A percentile compares a stretch with the other conserved stretches of the same genome.
phyloP scores from a whole-genome alignment of 1,140 invertebrate species.

The Sminthurinus signatus region DNA sequence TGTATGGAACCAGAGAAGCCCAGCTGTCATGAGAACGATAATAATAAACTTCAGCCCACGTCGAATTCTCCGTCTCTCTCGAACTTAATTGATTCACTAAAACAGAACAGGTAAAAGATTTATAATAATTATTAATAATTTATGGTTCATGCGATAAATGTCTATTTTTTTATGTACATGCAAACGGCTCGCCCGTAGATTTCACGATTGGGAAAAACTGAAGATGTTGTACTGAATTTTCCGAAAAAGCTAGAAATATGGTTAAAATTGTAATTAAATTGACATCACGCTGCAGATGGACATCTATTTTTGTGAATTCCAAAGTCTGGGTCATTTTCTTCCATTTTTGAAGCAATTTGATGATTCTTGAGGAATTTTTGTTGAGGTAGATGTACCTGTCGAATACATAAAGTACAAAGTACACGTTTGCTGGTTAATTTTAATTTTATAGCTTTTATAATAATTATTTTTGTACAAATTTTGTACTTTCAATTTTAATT shows the following conservation, averaged over 20 bases:
- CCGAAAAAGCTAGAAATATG: slow-evolving; percentile 8
- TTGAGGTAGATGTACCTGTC: not conserved
- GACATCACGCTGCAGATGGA: not conserved
- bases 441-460: not conserved
- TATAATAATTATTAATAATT: not conserved
- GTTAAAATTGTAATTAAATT: slow-evolving; percentile 6
- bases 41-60: slow-evolving; percentile 17
- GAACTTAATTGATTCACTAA: not conserved
- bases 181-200: not conserved
- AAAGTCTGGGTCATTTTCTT: not conserved
- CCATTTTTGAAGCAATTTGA: not conserved
- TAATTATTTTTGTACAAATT: not conserved
- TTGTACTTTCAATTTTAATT: not conserved
- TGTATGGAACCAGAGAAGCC: slow-evolving; percentile 16
- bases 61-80: not conserved
- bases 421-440: not conserved
- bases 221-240: slow-evolving; percentile 18
- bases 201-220: not conserved
- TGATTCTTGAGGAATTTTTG: not conserved
- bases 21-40: slow-evolving; percentile 12
- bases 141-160: too few species aligned
- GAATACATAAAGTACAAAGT: not conserved
- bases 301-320: not conserved
- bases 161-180: not conserved
- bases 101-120: not conserved